Percentiles rank a stretch among this genome's conserved stretches.
Evolutionary conservation across 2,113 vertebrate genomes (phyloP).

Genomic region (Lepidothrix coronata): DNA sequence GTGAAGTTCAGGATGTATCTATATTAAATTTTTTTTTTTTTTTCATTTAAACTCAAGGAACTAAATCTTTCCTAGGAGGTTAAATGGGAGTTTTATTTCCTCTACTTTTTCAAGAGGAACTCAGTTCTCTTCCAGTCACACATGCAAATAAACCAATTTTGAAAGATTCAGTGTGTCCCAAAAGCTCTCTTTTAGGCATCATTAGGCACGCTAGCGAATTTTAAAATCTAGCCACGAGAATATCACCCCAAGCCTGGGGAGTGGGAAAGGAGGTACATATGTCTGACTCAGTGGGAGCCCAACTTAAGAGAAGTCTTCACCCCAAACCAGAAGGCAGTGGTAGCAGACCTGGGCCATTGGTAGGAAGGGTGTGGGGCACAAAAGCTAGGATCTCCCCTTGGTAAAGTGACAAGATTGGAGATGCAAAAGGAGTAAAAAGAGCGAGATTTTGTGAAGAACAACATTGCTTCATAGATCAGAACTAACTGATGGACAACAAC

Average conservation of each 20-base stretch:
- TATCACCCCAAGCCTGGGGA: neutral
- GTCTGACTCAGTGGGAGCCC: neutral
- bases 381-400: neutral
- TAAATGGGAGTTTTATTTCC: neutral
- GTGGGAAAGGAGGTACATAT: neutral
- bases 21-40: neutral
- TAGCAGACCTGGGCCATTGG: neutral
- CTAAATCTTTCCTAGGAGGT: neutral
- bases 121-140: neutral
- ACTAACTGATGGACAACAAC: neutral
- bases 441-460: neutral
- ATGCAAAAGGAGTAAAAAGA: neutral
- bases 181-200: neutral
- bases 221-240: neutral
- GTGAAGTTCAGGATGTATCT: neutral
- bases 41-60: neutral
- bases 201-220: neutral
- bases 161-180: neutral
- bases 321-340: neutral
- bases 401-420: neutral
- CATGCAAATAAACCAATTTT: neutral
- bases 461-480: neutral
- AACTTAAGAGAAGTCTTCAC: neutral
- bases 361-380: fast-evolving
- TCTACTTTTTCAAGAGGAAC: neutral